Evolutionary conservation across 2,888 invertebrate species (phyloP).

Genomic region (Microctonus hyperodae): DNA sequence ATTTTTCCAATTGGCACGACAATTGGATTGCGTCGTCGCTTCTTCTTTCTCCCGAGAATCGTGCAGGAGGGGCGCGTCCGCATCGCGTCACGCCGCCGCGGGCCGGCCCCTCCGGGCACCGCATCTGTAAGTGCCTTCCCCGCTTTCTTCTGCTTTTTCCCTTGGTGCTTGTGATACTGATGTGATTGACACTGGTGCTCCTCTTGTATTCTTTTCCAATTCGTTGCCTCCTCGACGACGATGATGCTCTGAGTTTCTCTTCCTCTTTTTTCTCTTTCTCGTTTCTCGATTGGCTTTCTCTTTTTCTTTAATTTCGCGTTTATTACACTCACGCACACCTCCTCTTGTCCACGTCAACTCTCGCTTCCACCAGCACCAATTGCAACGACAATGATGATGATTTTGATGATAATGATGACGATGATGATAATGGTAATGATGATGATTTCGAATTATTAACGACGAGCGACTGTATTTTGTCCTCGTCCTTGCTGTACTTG

Average conservation of each 20-base stretch:
- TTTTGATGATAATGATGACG: too few species aligned
- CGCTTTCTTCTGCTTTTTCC: conserved; percentile 27
- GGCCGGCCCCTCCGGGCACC: conserved; percentile 57
- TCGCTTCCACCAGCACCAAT: conserved; percentile 8
- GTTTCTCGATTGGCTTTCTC: background rate
- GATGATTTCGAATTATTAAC: background rate
- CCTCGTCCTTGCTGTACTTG: conserved; percentile 12
- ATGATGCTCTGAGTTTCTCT: conserved; percentile 26
- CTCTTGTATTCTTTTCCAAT: conserved; percentile 27
- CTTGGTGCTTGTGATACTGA: conserved; percentile 18
- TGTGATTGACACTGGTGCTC: conserved; percentile 35
- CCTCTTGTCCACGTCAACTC: background rate
- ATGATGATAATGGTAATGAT: too few species aligned
- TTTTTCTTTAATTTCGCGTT: background rate
- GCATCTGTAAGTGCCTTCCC: conserved; percentile 58
- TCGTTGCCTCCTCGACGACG: conserved; percentile 36
- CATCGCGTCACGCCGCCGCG: conserved; percentile 63
- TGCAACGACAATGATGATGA: too few species aligned
- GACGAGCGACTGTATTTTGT: conserved; percentile 11
- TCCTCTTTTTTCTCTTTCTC: conserved; percentile 4
- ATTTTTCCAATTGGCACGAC: conserved; percentile 2
- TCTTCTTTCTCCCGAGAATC: conserved; percentile 46
- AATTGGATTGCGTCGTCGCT: conserved; percentile 33
- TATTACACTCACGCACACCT: conserved; percentile 12
- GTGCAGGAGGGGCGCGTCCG: conserved; percentile 58